phyloP scores from a whole-genome alignment of 2,797 vertebrate species.

The Parotocinclus haroldoi region DNA sequence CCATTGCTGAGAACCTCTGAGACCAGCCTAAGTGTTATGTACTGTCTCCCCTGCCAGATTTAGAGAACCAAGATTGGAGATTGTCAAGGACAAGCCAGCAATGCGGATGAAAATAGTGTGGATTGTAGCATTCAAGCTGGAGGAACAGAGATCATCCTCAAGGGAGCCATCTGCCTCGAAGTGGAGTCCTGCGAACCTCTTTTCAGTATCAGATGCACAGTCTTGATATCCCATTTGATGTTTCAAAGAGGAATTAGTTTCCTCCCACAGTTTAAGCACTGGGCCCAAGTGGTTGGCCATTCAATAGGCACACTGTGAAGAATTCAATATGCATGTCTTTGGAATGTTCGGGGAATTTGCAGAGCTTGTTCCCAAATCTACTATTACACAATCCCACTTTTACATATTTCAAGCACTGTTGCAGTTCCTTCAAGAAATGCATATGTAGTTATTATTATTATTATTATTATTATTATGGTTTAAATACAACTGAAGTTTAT shows the following conservation, averaged over 20 bases:
- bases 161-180: constrained; percentile 83
- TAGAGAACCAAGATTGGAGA: constrained; percentile 79
- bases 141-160: constrained; percentile 77
- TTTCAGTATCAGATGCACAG: constrained; percentile 98
- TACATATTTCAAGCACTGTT: no score
- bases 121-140: constrained; percentile 71
- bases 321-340: constrained; percentile 90
- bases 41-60: constrained; percentile 72
- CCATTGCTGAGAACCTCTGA: constrained; percentile 62
- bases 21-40: constrained; percentile 65
- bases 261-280: constrained; percentile 82
- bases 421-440: no score
- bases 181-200: constrained; percentile 84
- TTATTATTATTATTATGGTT: neutral
- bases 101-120: constrained; percentile 58
- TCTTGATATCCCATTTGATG: constrained; percentile 96
- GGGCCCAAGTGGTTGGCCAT: constrained; percentile 84
- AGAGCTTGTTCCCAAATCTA: constrained; percentile 41
- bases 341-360: constrained; percentile 69
- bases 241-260: constrained; percentile 91
- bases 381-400: no score
- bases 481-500: constrained; percentile 1
- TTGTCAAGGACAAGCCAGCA: constrained; percentile 74
- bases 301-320: constrained; percentile 75
- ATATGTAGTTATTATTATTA: no score